These are phyloP conservation scores for Monodelphis domestica DNA, from an alignment of 2,797 vertebrate genomes.

Conservation along the genomic window DNA sequence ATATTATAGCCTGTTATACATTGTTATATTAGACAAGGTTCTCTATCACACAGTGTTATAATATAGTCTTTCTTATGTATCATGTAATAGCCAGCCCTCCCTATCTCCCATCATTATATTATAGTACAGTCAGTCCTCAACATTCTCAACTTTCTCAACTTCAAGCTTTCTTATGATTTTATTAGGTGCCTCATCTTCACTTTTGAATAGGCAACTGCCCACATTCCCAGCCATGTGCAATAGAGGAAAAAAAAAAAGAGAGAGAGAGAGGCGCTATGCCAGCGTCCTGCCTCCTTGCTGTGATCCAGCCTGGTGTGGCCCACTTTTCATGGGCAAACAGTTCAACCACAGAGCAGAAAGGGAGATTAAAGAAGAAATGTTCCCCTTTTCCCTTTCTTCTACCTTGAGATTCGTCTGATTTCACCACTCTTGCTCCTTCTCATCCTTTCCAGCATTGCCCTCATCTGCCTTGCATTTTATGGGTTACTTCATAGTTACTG, in stretches of 20 bases:
- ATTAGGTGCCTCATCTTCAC: not conserved
- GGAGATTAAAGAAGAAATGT: not conserved
- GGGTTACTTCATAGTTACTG: not conserved
- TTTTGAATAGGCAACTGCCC: not conserved
- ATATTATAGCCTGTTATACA: not conserved
- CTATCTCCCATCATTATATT: not conserved
- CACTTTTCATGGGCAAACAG: not conserved
- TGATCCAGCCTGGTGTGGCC: not conserved
- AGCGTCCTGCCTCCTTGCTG: not conserved
- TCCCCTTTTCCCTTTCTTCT: not conserved
- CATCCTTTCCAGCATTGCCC: not conserved
- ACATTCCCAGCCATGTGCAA: not conserved
- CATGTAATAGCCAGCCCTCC: not conserved
- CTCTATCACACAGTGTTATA: not conserved
- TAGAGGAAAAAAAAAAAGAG: not conserved
- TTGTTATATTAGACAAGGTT: not conserved
- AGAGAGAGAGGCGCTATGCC: not conserved
- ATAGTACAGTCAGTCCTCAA: not conserved
- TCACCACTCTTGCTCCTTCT: not conserved
- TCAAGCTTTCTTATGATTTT: not conserved
- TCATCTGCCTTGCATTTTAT: not conserved
- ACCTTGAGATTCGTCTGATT: not conserved
- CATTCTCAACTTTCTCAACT: not conserved
- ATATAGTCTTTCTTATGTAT: not conserved
- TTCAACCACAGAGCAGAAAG: not conserved